A percentile compares a stretch with the other conserved stretches of the same genome.
Evolutionary conservation across 2,797 vertebrate genomes (phyloP).

Genomic region (Erethizon dorsatum): DNA sequence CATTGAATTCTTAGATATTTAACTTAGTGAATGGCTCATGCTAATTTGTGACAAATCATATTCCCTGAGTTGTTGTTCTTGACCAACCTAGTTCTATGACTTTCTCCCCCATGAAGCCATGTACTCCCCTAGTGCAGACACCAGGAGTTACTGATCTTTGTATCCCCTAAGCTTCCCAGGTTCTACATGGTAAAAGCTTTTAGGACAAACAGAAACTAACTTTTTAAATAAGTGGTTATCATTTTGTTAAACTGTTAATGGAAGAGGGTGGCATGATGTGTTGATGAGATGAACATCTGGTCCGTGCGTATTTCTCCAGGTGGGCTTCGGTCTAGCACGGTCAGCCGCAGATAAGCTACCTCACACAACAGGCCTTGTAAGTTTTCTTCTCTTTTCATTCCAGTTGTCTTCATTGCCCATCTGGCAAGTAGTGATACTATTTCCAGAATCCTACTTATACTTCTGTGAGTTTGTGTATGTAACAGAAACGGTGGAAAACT

Average conservation of each 20-base stretch:
- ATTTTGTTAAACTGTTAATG: not conserved
- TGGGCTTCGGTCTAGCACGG: not conserved
- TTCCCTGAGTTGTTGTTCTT: not conserved
- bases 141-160: not conserved
- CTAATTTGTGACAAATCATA: not conserved
- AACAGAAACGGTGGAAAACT: conserved; percentile 5
- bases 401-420: not conserved
- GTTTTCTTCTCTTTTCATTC: not conserved
- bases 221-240: not conserved
- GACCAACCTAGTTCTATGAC: not conserved
- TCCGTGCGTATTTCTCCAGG: not conserved
- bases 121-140: not conserved
- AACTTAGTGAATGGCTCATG: not conserved
- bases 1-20: not conserved
- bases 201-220: not conserved
- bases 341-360: not conserved
- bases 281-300: not conserved
- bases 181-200: not conserved
- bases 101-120: not conserved
- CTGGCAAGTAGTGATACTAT: not conserved
- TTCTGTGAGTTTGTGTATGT: not conserved
- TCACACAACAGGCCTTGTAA: not conserved
- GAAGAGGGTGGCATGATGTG: not conserved
- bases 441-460: conserved; percentile 6
- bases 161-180: not conserved